Evolutionary conservation across 2,797 vertebrate species (phyloP).

Genomic region (Delichon dasypus): DNA sequence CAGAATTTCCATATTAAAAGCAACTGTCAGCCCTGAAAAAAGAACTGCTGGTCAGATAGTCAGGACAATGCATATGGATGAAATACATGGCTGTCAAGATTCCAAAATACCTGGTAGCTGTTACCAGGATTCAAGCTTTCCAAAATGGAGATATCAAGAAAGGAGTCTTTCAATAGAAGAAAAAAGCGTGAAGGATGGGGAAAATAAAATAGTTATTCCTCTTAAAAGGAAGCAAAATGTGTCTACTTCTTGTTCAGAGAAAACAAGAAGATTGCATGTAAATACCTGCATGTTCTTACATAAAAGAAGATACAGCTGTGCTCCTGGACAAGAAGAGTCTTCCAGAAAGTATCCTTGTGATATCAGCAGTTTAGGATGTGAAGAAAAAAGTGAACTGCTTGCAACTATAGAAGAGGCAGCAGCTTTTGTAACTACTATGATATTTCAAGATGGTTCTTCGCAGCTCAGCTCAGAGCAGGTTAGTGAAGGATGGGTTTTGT

Average conservation of each 20-base stretch:
- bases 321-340: not conserved
- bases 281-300: not conserved
- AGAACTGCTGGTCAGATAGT: not conserved
- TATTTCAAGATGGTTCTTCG: slow-evolving; percentile 86
- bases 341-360: slow-evolving; percentile 71
- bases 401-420: slow-evolving; percentile 62
- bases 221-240: slow-evolving; percentile 73
- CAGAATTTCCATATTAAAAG: not conserved
- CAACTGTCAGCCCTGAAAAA: not conserved
- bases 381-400: slow-evolving; percentile 75
- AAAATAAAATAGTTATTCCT: not conserved
- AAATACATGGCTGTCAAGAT: not conserved
- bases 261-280: not conserved
- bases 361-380: slow-evolving; percentile 66
- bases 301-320: not conserved
- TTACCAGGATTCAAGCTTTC: not conserved
- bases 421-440: slow-evolving; percentile 80
- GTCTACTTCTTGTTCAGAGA: not conserved
- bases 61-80: not conserved
- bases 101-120: not conserved
- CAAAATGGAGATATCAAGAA: not conserved
- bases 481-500: slow-evolving; percentile 1
- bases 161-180: not conserved
- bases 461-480: slow-evolving; percentile 85
- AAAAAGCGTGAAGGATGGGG: not conserved